Evolutionary conservation across 2,888 invertebrate species (phyloP).

Genomic region (Pomacea canaliculata): DNA sequence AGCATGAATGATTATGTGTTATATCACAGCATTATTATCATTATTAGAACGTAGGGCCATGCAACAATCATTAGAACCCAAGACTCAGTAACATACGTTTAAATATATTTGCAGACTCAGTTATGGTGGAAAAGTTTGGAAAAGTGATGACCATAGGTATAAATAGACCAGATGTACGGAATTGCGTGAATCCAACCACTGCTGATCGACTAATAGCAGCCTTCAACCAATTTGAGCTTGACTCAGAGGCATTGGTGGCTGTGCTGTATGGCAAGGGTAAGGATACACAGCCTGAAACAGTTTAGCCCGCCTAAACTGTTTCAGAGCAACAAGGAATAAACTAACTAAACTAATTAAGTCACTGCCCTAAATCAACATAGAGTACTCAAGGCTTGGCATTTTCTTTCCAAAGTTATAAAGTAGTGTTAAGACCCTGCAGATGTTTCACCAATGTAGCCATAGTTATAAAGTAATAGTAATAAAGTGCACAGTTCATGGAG

Average conservation of each 20-base stretch:
- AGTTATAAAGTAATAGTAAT: too few relatives aligned
- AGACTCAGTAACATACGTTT: too few relatives aligned
- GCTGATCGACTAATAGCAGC: conserved; percentile 79
- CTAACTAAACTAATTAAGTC: too few relatives aligned
- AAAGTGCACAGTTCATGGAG: too few relatives aligned
- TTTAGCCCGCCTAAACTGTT: too few relatives aligned
- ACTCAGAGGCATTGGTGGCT: conserved; percentile 78
- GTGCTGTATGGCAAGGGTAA: conserved; percentile 83
- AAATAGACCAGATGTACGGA: conserved; percentile 85
- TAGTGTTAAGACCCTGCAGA: not conserved
- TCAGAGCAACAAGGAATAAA: too few relatives aligned
- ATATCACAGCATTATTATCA: too few relatives aligned
- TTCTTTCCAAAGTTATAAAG: not conserved
- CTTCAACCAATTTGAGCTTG: conserved; percentile 84
- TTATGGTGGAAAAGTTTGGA: conserved; percentile 50
- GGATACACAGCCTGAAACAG: not conserved
- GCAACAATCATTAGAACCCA: too few relatives aligned
- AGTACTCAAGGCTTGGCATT: too few relatives aligned
- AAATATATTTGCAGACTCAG: conserved; percentile 36
- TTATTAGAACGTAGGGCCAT: too few relatives aligned
- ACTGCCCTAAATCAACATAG: too few relatives aligned
- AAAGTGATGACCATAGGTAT: conserved; percentile 84
- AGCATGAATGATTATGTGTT: too few relatives aligned
- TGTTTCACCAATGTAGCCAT: not conserved
- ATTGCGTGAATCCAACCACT: conserved; percentile 83